These are phyloP conservation scores for Calcarius lapponicus DNA, from an alignment of 2,797 vertebrate species.

Conservation along the genomic window DNA sequence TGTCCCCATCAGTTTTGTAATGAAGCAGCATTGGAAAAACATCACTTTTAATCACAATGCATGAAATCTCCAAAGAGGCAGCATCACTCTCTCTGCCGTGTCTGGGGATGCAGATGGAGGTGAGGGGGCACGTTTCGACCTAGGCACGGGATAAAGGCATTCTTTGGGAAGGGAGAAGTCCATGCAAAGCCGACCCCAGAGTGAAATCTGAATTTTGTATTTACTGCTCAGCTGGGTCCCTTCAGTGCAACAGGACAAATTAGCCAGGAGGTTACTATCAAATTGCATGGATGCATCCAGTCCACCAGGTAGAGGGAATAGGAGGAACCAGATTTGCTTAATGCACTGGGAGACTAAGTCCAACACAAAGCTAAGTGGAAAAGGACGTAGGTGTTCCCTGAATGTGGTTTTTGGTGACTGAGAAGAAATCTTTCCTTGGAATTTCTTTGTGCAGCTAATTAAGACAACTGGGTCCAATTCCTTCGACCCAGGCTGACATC, in stretches of 20 bases:
- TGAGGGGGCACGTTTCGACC: not conserved
- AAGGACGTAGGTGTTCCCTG: conserved; percentile 57
- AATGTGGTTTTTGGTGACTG: conserved; percentile 68
- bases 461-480: conserved; percentile 42
- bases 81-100: not conserved
- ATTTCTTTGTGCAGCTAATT: conserved; percentile 64
- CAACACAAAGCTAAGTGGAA: conserved; percentile 39
- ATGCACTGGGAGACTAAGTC: conserved; percentile 26
- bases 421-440: conserved; percentile 67
- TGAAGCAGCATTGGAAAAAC: conserved; percentile 26
- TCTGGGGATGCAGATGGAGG: conserved; percentile 26
- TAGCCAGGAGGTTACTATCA: conserved; percentile 38
- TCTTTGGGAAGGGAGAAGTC: conserved; percentile 48
- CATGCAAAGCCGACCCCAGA: conserved; percentile 43
- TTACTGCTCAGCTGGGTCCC: conserved; percentile 45
- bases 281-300: conserved; percentile 37
- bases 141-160: conserved; percentile 49
- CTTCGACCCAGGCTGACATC: conserved; percentile 35
- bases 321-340: not conserved
- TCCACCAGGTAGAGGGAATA: not conserved
- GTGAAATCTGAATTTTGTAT: not conserved
- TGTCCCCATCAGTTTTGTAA: not conserved
- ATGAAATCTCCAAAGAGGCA: not conserved
- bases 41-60: not conserved
- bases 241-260: conserved; percentile 53